Evolutionary conservation across 2,113 vertebrate species (phyloP).

Genomic region (Poeciliopsis prolifica): DNA sequence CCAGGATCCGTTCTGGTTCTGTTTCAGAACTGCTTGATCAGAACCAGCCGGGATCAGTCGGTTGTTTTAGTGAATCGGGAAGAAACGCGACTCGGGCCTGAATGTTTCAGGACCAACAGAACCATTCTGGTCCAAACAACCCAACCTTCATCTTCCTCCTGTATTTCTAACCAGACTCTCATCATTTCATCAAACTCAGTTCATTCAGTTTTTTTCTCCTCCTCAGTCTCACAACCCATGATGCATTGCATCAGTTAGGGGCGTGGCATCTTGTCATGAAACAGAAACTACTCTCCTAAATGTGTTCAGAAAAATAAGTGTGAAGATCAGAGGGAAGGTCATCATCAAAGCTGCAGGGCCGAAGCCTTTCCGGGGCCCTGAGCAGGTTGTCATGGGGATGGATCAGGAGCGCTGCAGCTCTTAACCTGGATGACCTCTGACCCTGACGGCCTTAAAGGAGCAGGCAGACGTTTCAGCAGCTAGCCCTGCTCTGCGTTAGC

Average conservation of each 20-base stretch:
- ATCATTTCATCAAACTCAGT: neutral
- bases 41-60: constrained; percentile 11
- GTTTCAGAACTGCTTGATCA: neutral
- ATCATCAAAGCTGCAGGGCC: too few species aligned
- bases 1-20: neutral
- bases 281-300: too few species aligned
- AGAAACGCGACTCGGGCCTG: neutral
- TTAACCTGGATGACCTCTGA: neutral
- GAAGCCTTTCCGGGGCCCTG: too few species aligned
- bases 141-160: neutral
- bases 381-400: too few species aligned
- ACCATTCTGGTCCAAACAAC: too few species aligned
- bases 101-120: neutral
- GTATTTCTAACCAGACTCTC: neutral
- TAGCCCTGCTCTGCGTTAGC: neutral
- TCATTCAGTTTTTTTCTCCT: neutral
- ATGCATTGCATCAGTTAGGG: neutral
- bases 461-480: neutral
- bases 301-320: too few species aligned
- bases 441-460: neutral
- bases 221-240: neutral
- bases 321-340: too few species aligned
- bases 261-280: neutral
- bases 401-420: neutral
- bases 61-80: neutral